phyloP scores from a whole-genome alignment of 2,113 vertebrate species.

The cat (Felis catus) region DNA sequence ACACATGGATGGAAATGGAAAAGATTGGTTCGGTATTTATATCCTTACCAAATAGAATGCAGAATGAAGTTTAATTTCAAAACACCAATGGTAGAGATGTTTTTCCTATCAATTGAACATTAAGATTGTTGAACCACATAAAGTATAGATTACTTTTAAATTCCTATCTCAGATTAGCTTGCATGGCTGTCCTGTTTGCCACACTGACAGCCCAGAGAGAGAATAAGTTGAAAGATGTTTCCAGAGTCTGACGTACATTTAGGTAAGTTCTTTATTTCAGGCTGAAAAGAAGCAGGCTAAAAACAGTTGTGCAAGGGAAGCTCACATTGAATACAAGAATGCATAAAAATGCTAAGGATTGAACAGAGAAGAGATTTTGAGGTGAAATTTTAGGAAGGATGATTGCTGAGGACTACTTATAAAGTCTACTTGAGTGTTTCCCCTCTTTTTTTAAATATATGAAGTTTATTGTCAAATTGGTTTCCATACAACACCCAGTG shows the following conservation, averaged over 20 bases:
- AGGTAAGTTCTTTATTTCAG: neutral
- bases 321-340: neutral
- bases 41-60: neutral
- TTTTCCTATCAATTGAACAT: neutral
- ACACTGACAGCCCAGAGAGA: neutral
- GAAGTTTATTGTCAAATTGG: no score
- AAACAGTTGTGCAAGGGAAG: neutral
- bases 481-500: no score
- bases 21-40: neutral
- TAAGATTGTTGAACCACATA: constrained; percentile 4
- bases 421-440: neutral
- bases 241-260: neutral
- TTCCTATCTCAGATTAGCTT: neutral
- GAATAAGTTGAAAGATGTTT: neutral
- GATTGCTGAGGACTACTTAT: neutral
- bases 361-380: neutral
- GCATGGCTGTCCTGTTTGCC: neutral
- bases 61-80: constrained; percentile 5
- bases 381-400: neutral
- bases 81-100: neutral
- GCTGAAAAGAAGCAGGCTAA: neutral
- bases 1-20: neutral
- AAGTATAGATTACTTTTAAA: constrained; percentile 14
- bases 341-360: neutral
- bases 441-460: neutral